A percentile compares a stretch with the other conserved stretches of the same genome.
Evolutionary conservation across 2,797 vertebrate species (phyloP).

Genomic region (Eidolon dupreanum): DNA sequence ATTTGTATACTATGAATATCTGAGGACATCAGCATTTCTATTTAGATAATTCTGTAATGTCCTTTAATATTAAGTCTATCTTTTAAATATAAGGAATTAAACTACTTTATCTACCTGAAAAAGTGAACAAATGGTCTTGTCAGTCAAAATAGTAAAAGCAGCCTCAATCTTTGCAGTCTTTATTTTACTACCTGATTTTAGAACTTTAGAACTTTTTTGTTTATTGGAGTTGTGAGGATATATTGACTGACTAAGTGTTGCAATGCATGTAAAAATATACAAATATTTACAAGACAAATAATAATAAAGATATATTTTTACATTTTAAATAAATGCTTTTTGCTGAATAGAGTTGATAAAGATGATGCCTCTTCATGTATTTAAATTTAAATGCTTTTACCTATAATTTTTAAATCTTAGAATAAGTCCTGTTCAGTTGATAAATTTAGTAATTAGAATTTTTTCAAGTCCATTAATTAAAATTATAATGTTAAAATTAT

Average conservation of each 20-base stretch:
- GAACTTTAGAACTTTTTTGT: not conserved
- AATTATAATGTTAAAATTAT: slow-evolving; percentile 7
- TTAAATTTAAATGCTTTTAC: not conserved
- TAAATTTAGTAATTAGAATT: not conserved
- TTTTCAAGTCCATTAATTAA: not conserved
- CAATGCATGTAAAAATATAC: not conserved
- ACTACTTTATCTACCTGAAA: not conserved
- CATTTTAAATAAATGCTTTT: not conserved
- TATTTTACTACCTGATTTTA: slow-evolving; percentile 16
- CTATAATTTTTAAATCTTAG: not conserved
- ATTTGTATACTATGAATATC: not conserved
- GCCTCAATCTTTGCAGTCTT: not conserved
- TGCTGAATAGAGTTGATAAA: not conserved
- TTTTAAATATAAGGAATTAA: not conserved
- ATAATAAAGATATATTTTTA: not conserved
- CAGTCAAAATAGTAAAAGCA: not conserved
- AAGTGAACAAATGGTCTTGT: not conserved
- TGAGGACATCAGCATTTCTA: not conserved
- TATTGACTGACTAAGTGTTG: not conserved
- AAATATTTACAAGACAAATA: not conserved
- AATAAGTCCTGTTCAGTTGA: not conserved
- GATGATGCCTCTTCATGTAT: not conserved
- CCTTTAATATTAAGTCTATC: not conserved
- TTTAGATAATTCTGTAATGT: not conserved
- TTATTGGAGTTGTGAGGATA: not conserved